Conservation (phyloP, 1,140 invertebrate species). For the Lepidostoma basale region DNA sequence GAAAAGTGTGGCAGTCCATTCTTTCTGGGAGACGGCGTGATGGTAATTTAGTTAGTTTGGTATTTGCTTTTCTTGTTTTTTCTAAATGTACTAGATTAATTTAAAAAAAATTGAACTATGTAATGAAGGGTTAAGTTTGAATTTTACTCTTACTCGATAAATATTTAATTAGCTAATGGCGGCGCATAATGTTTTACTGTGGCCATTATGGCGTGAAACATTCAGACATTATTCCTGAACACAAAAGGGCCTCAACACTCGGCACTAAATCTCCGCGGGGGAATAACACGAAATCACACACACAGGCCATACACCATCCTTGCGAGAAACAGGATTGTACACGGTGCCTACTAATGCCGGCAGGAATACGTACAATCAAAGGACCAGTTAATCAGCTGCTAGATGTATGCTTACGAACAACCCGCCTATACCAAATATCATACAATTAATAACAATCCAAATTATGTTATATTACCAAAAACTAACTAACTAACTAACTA, state of each 20-base stretch:
- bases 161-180: slow-evolving; percentile 18
- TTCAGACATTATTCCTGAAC: not conserved
- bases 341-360: not conserved
- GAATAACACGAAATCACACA: slow-evolving; percentile 7
- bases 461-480: no score
- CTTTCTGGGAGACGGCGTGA: no score
- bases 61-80: no score
- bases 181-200: not conserved
- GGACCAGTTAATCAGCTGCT: not conserved
- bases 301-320: not conserved
- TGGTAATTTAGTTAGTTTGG: no score
- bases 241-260: not conserved
- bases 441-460: no score
- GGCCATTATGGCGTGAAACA: not conserved
- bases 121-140: not conserved
- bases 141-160: slow-evolving; percentile 1
- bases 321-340: not conserved
- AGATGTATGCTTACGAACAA: no score
- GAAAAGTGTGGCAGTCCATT: no score
- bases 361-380: not conserved
- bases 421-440: no score
- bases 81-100: no score
- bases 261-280: not conserved
- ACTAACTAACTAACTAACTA: no score
- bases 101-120: no score